Evolutionary conservation across 2,888 invertebrate genomes (phyloP).

Genomic region (Drosophila limbata): DNA sequence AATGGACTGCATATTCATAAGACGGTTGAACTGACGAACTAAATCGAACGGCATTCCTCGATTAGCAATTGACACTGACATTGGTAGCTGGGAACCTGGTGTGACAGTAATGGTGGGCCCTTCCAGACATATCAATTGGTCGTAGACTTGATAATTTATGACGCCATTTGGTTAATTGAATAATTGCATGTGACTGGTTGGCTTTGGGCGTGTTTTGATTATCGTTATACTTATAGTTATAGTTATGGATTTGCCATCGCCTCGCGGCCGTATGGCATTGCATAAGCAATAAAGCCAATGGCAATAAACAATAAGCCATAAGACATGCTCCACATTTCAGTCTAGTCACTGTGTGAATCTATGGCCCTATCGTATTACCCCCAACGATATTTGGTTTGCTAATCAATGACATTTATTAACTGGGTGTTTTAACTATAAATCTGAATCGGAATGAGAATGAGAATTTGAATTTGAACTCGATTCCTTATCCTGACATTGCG

Average conservation of each 20-base stretch:
- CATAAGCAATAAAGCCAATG: conserved; percentile 47
- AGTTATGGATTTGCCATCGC: conserved; percentile 47
- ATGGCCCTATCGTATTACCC: conserved; percentile 63
- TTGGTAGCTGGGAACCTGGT: conserved; percentile 18
- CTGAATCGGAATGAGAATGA: neutral
- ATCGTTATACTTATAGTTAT: conserved; percentile 27
- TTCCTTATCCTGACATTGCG: conserved; percentile 4
- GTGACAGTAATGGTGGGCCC: conserved; percentile 38
- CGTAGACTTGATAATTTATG: conserved; percentile 77
- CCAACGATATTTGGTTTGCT: conserved; percentile 47
- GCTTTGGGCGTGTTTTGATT: conserved; percentile 55
- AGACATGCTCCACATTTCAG: conserved; percentile 48
- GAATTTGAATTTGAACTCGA: neutral
- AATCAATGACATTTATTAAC: conserved; percentile 47
- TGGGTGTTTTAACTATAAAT: neutral
- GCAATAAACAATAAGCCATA: conserved; percentile 36
- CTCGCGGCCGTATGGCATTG: conserved; percentile 43
- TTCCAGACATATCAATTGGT: conserved; percentile 33
- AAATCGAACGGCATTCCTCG: conserved; percentile 64
- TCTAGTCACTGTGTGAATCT: conserved; percentile 33
- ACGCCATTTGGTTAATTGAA: conserved; percentile 80
- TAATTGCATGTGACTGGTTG: conserved; percentile 75
- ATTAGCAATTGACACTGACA: conserved; percentile 61
- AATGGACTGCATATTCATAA: conserved; percentile 61
- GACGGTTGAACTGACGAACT: conserved; percentile 47